These are phyloP conservation scores for Glyphotaelius pellucidus DNA, from an alignment of 2,888 invertebrate species.

Conservation along the genomic window DNA sequence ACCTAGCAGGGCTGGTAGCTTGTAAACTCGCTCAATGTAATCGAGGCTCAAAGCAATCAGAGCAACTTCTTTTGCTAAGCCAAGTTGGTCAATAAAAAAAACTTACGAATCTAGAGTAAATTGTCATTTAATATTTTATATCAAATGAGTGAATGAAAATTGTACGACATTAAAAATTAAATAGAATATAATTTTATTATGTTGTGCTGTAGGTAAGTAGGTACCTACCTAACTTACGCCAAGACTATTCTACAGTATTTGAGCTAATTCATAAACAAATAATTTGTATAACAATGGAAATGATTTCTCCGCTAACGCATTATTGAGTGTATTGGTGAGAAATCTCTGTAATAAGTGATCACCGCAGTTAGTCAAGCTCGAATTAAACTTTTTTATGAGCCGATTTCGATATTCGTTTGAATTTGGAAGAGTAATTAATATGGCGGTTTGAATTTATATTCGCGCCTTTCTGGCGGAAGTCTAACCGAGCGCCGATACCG, in stretches of 20 bases:
- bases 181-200: neutral
- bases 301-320: neutral
- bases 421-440: slow-evolving; percentile 58
- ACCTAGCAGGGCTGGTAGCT: too few relatives aligned
- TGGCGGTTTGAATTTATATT: slow-evolving; percentile 58
- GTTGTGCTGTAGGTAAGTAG: neutral
- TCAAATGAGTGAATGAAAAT: neutral
- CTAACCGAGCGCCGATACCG: slow-evolving; percentile 54
- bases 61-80: too few relatives aligned
- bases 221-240: neutral
- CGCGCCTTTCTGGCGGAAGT: slow-evolving; percentile 59
- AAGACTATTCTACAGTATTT: neutral
- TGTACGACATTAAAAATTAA: neutral
- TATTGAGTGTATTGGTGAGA: neutral
- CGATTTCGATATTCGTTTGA: slow-evolving; percentile 29
- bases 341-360: neutral
- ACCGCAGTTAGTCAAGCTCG: neutral
- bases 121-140: too few relatives aligned
- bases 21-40: too few relatives aligned
- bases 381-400: neutral
- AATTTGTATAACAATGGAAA: neutral
- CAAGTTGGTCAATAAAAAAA: neutral
- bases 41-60: neutral
- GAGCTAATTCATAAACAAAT: neutral
- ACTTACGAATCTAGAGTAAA: too few relatives aligned